Conservation (phyloP, 2,113 vertebrate genomes). For the Carollia perspicillata region DNA sequence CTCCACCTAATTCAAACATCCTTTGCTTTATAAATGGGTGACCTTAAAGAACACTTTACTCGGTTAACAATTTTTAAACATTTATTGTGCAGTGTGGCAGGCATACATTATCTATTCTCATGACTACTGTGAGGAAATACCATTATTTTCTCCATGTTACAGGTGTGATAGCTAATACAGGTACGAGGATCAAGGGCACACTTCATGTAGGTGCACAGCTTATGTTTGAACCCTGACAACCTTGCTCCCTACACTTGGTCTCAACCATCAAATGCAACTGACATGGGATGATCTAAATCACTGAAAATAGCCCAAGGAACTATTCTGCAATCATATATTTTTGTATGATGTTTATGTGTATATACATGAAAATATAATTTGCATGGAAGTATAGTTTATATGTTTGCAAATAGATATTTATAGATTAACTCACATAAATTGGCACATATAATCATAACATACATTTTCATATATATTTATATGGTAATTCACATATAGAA, state of each 20-base stretch:
- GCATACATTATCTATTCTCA: background rate
- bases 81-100: background rate
- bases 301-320: background rate
- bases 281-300: background rate
- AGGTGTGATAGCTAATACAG: background rate
- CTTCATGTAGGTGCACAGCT: background rate
- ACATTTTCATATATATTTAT: background rate
- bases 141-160: conserved; percentile 7
- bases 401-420: background rate
- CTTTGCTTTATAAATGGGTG: conserved; percentile 36
- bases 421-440: background rate
- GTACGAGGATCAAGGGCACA: background rate
- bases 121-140: background rate
- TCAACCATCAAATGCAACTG: background rate
- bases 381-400: background rate
- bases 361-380: background rate
- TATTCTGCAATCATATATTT: background rate
- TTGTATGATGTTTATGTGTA: background rate
- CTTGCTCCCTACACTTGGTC: background rate
- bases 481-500: background rate
- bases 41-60: background rate
- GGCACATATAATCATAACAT: background rate
- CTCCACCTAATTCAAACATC: background rate
- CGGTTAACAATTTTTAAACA: background rate
- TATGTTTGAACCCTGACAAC: background rate